Evolutionary conservation across 2,888 invertebrate genomes (phyloP), one percentile per base, ranked within the genome.

Genomic region (Panopea generosa): DNA sequence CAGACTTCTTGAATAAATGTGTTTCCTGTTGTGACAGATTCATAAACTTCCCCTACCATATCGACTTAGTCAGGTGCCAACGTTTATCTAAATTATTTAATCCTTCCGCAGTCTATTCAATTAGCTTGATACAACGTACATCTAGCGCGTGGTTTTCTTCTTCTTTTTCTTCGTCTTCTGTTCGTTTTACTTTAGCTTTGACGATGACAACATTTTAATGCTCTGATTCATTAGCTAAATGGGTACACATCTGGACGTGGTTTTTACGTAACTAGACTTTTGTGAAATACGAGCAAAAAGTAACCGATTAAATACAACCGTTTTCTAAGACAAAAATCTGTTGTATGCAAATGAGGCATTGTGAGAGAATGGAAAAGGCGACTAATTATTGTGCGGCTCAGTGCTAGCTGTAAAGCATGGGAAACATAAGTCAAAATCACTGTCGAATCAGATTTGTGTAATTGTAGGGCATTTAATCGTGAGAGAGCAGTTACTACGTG

Each of bases 261-360:
- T n/a, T 50, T 50, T 50, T 22, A 18, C 22, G 22, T 22, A 20
- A 9, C 50, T 22, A 20, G 22, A 50, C 16, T 2, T 9, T 14
- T 50, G 22, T 2, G 24, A 50, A 33, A 33, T 33, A 33, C 11
- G n/a, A 7, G 33, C 50, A 50, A 50, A 45, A 50, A 18, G 22
- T 22, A 20, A 20, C 50, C 24, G 22, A 50, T 50, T 20, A 50
- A 50, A 50, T 20, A 18, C n/a, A 50, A 50, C 16, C 11, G 22
- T 14, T 33, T 33, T 11, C 50, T 50, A 22, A 50, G 50, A 50
- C 50, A 50, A 43, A 68, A 60, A 68, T 68, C 60, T 59, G 59
- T 60, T 52, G 68, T 60, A 68, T 68, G 68, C 68, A 68, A 68
- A 68, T 68, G 20, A 53, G 40, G 40, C 29, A 52, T 52, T 68